Conservation (phyloP, 2,888 invertebrate species). For the Pammene aurita region DNA sequence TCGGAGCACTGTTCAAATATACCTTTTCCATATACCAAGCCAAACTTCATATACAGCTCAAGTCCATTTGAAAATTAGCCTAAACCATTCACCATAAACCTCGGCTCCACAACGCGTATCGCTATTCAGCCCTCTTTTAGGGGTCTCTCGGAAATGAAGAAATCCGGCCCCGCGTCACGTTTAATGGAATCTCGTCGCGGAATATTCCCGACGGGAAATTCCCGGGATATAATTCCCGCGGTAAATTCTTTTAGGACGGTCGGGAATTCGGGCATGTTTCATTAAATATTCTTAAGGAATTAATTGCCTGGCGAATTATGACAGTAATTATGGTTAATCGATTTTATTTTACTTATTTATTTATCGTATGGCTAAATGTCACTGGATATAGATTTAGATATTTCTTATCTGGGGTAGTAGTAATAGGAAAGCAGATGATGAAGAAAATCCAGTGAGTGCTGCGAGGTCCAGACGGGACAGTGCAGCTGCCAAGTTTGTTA, state of each 20-base stretch:
- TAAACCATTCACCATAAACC: not conserved
- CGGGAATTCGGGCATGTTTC: constrained; percentile 25
- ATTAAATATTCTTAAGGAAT: constrained; percentile 35
- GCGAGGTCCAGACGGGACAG: too few relatives aligned
- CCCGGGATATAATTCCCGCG: constrained; percentile 37
- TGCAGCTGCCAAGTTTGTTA: too few relatives aligned
- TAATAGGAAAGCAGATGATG: too few relatives aligned
- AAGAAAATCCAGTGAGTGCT: too few relatives aligned
- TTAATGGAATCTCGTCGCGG: constrained; percentile 46
- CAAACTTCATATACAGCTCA: not conserved
- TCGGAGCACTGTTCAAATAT: too few relatives aligned
- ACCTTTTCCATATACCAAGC: too few relatives aligned
- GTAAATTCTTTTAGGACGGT: constrained; percentile 36
- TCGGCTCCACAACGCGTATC: constrained; percentile 20
- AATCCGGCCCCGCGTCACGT: constrained; percentile 46
- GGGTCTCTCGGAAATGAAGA: constrained; percentile 49
- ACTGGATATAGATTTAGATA: too few relatives aligned
- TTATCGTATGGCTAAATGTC: too few relatives aligned
- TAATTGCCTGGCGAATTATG: constrained; percentile 29
- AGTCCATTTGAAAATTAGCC: constrained; percentile 19
- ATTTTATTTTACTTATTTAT: too few relatives aligned
- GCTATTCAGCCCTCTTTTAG: constrained; percentile 34
- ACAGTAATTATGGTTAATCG: constrained; percentile 4
- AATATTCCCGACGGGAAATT: constrained; percentile 30
- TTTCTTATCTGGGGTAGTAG: too few relatives aligned